Evolutionary conservation across 2,797 vertebrate genomes (phyloP).

Genomic region (Enteromius viviparus): DNA sequence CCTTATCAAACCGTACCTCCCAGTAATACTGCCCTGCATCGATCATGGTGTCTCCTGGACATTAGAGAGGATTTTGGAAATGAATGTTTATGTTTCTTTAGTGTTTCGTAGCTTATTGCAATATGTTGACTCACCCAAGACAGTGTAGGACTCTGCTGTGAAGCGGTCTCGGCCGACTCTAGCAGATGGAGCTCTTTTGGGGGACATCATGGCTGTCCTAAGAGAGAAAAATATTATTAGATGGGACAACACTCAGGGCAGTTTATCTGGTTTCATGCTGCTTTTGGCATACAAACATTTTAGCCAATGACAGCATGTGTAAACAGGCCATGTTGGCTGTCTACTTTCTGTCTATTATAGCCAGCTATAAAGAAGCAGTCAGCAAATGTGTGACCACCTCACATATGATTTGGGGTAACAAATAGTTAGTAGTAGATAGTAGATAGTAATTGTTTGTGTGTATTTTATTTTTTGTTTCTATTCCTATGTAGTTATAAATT

Average conservation of each 20-base stretch:
- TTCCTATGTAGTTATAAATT: too few species aligned
- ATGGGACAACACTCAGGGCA: neutral
- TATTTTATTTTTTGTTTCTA: too few species aligned
- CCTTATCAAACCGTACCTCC: constrained; percentile 92
- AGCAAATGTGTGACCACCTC: neutral
- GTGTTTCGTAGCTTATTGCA: neutral
- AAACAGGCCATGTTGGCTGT: neutral
- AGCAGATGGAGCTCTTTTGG: constrained; percentile 86
- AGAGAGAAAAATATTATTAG: constrained; percentile 13
- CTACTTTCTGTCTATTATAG: neutral
- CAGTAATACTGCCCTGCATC: constrained; percentile 92
- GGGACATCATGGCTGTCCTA: constrained; percentile 88
- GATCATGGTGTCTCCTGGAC: constrained; percentile 88
- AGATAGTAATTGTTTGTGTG: too few species aligned
- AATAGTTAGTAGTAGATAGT: too few species aligned
- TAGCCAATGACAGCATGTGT: neutral
- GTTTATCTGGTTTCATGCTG: neutral
- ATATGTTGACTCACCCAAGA: constrained; percentile 82
- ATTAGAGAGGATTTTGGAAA: neutral
- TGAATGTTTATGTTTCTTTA: neutral
- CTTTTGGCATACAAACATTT: constrained; percentile 4
- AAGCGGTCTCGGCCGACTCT: constrained; percentile 90
- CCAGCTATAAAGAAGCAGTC: neutral
- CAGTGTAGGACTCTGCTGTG: constrained; percentile 94
- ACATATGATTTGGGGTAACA: too few species aligned